Percentiles rank a stretch among this genome's conserved stretches.
Evolutionary conservation across 1,140 invertebrate genomes (phyloP).

Genomic region (Drosophila leontia): DNA sequence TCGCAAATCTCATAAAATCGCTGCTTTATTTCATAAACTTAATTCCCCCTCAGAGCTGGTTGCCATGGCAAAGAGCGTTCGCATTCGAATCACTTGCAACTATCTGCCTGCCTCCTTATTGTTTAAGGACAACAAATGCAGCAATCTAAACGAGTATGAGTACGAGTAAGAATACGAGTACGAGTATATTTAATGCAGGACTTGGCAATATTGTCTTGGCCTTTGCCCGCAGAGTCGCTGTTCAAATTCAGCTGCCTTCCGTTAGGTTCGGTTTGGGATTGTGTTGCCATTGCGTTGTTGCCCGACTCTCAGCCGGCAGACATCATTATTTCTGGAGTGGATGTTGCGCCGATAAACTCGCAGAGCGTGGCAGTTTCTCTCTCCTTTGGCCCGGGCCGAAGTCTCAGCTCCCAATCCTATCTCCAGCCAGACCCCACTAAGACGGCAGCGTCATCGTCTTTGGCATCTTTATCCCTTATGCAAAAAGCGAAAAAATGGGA

Average conservation of each 20-base stretch:
- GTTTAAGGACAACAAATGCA: conserved; percentile 35
- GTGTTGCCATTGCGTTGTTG: conserved; percentile 44
- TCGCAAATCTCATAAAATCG: conserved; percentile 31
- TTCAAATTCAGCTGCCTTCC: conserved; percentile 8
- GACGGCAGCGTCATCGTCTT: conserved; percentile 51
- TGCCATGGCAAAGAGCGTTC: conserved; percentile 31
- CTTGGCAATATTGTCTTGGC: conserved; percentile 56
- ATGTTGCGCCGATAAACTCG: conserved; percentile 76
- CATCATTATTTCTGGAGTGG: conserved; percentile 77
- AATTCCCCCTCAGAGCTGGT: conserved; percentile 19
- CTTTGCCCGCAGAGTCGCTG: conserved; percentile 31
- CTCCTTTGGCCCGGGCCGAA: conserved; percentile 12
- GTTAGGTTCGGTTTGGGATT: neutral
- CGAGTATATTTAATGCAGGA: conserved; percentile 49
- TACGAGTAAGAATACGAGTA: neutral
- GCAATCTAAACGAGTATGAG: conserved; percentile 6
- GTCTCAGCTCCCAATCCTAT: conserved; percentile 1
- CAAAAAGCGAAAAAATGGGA: conserved; percentile 64
- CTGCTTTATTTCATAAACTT: conserved; percentile 24
- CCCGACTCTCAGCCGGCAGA: conserved; percentile 51
- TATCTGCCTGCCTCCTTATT: conserved; percentile 11
- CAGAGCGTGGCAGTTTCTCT: conserved; percentile 60
- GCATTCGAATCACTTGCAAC: conserved; percentile 23
- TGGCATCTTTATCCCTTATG: conserved; percentile 72
- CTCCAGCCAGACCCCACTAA: conserved; percentile 13